Evolutionary conservation across 2,797 vertebrate genomes (phyloP), one percentile per base, ranked within the genome.

Genomic region (Tokudaia tokunoshimensis): DNA sequence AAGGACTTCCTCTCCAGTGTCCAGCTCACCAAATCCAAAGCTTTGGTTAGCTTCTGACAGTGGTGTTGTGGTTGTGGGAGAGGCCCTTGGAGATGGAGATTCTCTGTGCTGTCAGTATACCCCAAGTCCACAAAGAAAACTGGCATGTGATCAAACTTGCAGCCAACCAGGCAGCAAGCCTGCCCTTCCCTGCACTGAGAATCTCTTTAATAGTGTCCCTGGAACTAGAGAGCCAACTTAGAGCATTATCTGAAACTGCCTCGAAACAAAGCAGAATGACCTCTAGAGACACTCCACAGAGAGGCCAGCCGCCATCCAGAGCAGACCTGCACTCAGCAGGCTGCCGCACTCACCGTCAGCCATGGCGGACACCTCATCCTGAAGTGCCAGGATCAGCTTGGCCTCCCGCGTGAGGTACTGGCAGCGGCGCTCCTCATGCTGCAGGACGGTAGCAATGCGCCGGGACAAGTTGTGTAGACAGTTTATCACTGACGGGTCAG

Each of bases 341-440:
- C 72, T 11, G n/a, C 57, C 0, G 6, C 4, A 95, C 99, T 99
- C 98, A 99, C 99, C 99, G 22, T 99, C 99, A 0, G 99, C 98
- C 98, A 99, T 98, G 85, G 99, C 99, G 74, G 99, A 99, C 87
- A 99, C 99, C 98, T 99, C 99, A 0, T 99, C 99, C 98, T 99
- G 99, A 94, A 99, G 98, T 0, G 99, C 99, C 79, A 99, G 98
- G 99, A 99, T 99, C 59, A 99, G 99, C 98, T 99, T 99, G 98
- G 99, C 99, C 98, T 99, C 99, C n/a, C 99, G 98, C 80, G 99
- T 99, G 61, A 99, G 99, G 98, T 99, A 99, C 97, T 99, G 99
- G 98, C 99, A 99, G 96, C 99, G 99, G 17, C 99, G 99, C 97
- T 99, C 99, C 98, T 99, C 99, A 0, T 99, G 99, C 98, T 99